phyloP scores from a whole-genome alignment of 1,140 invertebrate genomes.

The Mamestra configurata region DNA sequence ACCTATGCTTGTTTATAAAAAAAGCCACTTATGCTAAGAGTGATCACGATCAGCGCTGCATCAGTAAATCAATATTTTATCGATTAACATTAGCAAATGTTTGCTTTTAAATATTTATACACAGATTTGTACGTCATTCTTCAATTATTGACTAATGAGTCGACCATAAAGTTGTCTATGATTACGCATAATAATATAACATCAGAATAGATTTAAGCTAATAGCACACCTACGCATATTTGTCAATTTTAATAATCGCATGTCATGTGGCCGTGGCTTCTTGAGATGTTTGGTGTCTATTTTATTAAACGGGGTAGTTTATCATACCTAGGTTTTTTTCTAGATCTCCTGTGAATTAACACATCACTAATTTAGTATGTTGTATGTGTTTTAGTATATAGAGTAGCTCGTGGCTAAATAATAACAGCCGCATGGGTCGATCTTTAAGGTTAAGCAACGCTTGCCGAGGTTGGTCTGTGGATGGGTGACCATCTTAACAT shows the following conservation, averaged over 20 bases:
- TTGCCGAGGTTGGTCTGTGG: no score
- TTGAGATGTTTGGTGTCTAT: no score
- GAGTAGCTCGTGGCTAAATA: no score
- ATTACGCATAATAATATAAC: background rate
- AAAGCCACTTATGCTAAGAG: background rate
- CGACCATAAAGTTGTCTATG: background rate
- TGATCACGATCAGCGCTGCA: background rate
- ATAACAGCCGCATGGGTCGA: no score
- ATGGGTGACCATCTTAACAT: no score
- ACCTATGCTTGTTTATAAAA: background rate
- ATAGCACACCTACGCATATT: background rate
- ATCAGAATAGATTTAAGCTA: background rate
- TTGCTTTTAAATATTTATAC: slow-evolving; percentile 1
- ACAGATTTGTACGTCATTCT: background rate
- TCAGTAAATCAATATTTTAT: slow-evolving; percentile 6
- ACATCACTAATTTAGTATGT: no score
- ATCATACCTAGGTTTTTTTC: no score
- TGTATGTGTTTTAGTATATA: no score
- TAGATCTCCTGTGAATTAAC: no score
- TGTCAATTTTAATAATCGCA: background rate
- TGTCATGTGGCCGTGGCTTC: background rate
- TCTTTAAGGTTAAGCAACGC: no score
- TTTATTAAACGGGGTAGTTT: no score
- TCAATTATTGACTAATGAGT: background rate
- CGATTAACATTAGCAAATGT: background rate